Conservation (phyloP, 2,113 vertebrate species). For the Dolichotis patagonum region DNA sequence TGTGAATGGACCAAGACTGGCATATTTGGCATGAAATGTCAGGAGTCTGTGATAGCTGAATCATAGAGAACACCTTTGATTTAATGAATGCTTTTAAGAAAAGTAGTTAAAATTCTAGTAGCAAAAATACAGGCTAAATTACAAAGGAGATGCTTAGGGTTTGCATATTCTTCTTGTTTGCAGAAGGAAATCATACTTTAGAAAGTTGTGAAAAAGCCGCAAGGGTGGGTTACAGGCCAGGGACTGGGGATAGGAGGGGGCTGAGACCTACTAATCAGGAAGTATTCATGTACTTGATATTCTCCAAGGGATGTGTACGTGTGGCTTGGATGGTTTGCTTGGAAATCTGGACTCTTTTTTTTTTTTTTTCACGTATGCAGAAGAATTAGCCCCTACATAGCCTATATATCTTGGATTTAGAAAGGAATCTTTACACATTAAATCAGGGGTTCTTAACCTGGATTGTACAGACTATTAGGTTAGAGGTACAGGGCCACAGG, state of each 20-base stretch:
- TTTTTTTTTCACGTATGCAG: not conserved
- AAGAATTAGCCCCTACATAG: not conserved
- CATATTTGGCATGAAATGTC: conserved; percentile 1
- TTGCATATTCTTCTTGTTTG: not conserved
- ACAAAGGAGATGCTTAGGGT: not conserved
- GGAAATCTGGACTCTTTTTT: not conserved
- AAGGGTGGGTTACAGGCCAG: not conserved
- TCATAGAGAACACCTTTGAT: conserved; percentile 8
- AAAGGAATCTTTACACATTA: not conserved
- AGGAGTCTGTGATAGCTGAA: not conserved
- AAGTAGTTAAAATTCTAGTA: conserved; percentile 29
- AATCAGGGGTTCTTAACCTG: not conserved
- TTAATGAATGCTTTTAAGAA: conserved; percentile 49
- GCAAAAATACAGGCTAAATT: conserved; percentile 22
- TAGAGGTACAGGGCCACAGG: not conserved
- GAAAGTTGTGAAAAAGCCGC: not conserved
- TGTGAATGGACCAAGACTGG: not conserved
- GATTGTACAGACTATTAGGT: not conserved
- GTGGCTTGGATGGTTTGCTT: not conserved
- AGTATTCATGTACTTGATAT: fast-evolving
- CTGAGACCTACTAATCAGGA: not conserved
- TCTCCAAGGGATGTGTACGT: not conserved
- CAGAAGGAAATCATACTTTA: not conserved
- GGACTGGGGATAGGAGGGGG: not conserved
- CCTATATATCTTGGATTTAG: not conserved